Conservation (phyloP, 2,113 vertebrate genomes). For the Amblyornis subalaris region DNA sequence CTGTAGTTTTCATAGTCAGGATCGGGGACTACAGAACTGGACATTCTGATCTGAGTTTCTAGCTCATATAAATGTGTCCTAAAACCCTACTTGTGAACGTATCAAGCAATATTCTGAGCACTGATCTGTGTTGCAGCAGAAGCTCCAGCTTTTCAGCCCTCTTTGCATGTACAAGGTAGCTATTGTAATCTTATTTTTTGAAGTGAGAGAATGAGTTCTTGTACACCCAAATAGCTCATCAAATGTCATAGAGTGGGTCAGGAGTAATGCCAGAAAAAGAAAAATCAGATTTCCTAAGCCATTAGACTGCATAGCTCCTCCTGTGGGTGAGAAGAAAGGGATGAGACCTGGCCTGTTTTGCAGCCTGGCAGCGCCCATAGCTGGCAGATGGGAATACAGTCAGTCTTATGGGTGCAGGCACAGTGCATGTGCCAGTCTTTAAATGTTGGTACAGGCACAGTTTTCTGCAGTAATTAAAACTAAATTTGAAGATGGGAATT, state of each 20-base stretch:
- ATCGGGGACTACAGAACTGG: not conserved
- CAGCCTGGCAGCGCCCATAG: not conserved
- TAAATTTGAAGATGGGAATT: not conserved
- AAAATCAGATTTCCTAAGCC: not conserved
- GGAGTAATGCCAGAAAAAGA: not conserved
- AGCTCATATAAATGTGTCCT: not conserved
- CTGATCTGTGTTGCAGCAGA: not conserved
- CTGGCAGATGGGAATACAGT: rapidly evolving
- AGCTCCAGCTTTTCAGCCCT: not conserved
- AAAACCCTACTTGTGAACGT: not conserved
- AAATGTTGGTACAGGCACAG: not conserved
- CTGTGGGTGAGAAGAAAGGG: not conserved
- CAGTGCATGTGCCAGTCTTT: not conserved
- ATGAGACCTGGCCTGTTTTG: not conserved
- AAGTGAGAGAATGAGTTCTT: not conserved
- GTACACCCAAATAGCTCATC: not conserved
- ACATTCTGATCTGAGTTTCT: not conserved
- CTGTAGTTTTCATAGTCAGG: not conserved
- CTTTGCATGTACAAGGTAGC: rapidly evolving
- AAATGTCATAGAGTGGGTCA: not conserved
- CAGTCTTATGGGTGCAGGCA: rapidly evolving
- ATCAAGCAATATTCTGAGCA: not conserved
- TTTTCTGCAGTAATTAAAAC: not conserved
- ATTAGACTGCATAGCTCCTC: not conserved
- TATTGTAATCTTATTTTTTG: not conserved